These are phyloP conservation scores for Argynnis bischoffii DNA, from an alignment of 2,888 invertebrate genomes.

Conservation along the genomic window DNA sequence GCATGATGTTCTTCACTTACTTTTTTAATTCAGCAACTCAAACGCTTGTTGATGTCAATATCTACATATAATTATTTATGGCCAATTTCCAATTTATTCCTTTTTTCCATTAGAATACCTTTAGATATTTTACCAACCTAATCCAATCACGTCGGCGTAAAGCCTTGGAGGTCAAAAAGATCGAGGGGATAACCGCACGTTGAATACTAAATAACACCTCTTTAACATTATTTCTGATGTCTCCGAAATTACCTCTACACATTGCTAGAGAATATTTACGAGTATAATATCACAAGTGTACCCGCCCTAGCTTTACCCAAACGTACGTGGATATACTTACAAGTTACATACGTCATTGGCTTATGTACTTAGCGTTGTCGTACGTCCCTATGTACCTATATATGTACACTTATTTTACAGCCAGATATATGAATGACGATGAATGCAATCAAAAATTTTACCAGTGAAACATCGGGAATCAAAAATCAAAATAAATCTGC, in stretches of 20 bases:
- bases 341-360: no score
- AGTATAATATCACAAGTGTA: neutral
- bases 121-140: constrained; percentile 19
- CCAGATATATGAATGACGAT: no score
- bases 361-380: no score
- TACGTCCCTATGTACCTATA: neutral
- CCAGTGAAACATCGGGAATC: no score
- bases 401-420: neutral
- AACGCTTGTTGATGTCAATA: neutral
- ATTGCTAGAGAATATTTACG: constrained; percentile 13
- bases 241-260: constrained; percentile 7
- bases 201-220: constrained; percentile 33
- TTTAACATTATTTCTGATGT: constrained; percentile 19
- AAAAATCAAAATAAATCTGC: no score
- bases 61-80: neutral
- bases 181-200: constrained; percentile 28
- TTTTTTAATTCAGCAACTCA: no score
- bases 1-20: no score
- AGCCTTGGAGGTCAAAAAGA: constrained; percentile 28
- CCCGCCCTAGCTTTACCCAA: neutral
- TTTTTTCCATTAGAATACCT: constrained; percentile 9
- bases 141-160: constrained; percentile 29
- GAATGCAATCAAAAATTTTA: no score
- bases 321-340: no score
- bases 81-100: neutral